Percentiles rank a stretch among this genome's conserved stretches.
phyloP scores from a whole-genome alignment of 2,113 vertebrate genomes.

The Psammodynastes pulverulentus region DNA sequence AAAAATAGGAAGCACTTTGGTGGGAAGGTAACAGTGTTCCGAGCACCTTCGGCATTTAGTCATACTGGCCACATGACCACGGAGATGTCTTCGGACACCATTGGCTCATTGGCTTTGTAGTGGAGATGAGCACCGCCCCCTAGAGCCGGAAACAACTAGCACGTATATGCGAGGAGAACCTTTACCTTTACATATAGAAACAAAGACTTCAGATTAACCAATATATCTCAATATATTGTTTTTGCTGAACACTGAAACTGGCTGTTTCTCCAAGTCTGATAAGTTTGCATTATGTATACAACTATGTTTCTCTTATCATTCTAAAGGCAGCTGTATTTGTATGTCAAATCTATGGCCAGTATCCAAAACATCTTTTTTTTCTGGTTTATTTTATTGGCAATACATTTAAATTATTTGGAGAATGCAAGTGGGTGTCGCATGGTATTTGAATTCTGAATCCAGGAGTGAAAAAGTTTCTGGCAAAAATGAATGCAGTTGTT shows the following conservation, averaged over 20 bases:
- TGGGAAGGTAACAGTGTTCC: no score
- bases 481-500: conserved; percentile 44
- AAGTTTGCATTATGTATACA: conserved; percentile 8
- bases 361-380: conserved; percentile 25
- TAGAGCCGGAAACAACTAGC: no score
- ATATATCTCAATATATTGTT: conserved; percentile 21
- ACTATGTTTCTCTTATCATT: conserved; percentile 40
- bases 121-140: no score
- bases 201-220: background rate
- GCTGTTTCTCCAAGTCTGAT: background rate
- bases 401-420: conserved; percentile 66
- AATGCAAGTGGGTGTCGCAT: conserved; percentile 66
- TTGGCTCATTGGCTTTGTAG: no score
- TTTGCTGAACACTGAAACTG: background rate
- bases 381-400: conserved; percentile 53
- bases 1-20: no score
- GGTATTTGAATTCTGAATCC: conserved; percentile 44
- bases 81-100: no score
- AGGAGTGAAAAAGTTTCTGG: conserved; percentile 39
- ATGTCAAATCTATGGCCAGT: conserved; percentile 46
- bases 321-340: conserved; percentile 46
- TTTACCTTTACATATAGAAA: background rate
- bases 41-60: no score
- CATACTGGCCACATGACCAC: no score
- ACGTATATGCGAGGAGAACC: no score